A percentile compares a stretch with the other conserved stretches of the same genome.
These are phyloP conservation scores for Tenthredo distinguenda DNA, from an alignment of 2,888 invertebrate species.

Conservation along the genomic window DNA sequence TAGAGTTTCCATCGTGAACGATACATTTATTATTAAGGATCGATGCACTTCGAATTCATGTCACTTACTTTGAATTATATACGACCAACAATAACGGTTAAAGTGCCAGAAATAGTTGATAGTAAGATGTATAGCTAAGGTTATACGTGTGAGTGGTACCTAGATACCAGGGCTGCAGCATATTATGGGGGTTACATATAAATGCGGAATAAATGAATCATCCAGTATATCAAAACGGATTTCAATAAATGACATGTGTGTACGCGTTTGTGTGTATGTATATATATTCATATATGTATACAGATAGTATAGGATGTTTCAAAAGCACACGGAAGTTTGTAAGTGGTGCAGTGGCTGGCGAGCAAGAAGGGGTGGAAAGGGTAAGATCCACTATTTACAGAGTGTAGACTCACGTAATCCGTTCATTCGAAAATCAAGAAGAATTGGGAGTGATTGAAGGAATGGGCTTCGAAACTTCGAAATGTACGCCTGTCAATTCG, in stretches of 20 bases:
- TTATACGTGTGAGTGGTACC: not conserved
- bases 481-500: not conserved
- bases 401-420: conserved; percentile 17
- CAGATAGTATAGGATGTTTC: conserved; percentile 17
- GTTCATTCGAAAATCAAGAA: conserved; percentile 27
- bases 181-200: not conserved
- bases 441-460: not conserved
- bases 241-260: conserved; percentile 1
- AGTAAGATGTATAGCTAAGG: not conserved
- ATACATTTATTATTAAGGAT: conserved; percentile 12
- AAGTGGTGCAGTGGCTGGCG: conserved; percentile 75
- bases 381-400: conserved; percentile 49
- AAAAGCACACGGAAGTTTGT: conserved; percentile 49
- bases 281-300: not conserved
- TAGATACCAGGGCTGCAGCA: not conserved
- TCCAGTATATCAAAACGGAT: conserved; percentile 30
- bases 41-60: conserved; percentile 15
- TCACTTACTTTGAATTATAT: conserved; percentile 33
- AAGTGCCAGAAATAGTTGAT: not conserved
- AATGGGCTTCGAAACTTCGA: not conserved
- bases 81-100: not conserved
- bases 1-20: not conserved
- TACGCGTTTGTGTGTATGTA: not conserved
- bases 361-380: conserved; percentile 69
- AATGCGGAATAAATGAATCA: not conserved